Base-by-base conservation (phyloP, 2,797 vertebrate species). In the Betta splendens region DNA sequence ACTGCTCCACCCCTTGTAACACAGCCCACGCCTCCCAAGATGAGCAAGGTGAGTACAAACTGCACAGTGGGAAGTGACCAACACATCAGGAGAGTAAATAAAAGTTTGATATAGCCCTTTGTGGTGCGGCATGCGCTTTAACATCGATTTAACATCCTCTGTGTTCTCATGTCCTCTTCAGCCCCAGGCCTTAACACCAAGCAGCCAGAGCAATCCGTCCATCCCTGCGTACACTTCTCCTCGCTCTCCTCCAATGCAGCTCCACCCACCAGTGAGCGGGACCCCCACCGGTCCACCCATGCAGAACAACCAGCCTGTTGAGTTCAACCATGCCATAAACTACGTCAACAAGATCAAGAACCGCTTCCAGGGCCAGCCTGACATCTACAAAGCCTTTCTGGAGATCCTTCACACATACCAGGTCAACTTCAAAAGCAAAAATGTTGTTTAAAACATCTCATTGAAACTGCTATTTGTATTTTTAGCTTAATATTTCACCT, bases 321-420 rank as follows among this genome's bases (percentile, higher is more conserved):
- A 99, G 91, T 99, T 99, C 71, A 99, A 99, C 85, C 98, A 99
- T 3, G 97, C 98, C 85, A 99, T 99, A 87, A 99, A 99, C 92
- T 99, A 99, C 9, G 98, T 99, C 85, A 99, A 99, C 90, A 99
- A 99, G 91, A 99, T 99, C 86, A 99, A 99, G 90, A 99, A 99
- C 80, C 95, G 98, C 38, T 99, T 99, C 91, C 97, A 99, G 90
- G 96, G 96, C 6, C 97, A 99, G 81, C 98, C 98, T 2, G 97
- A 99, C 83, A 98, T 99, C 87, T 99, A 99, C 85, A 99, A 99
- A 86, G 95, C 98, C 40, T 99, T 99, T 83, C 87, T 99, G 88
- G 98, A 99, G 90, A 99, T 99, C 74, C 93, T 99, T 72, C 97
- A 99, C 77, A 99, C 97, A 0, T 99, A 99, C 61, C 98, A 99